Percentiles rank a stretch among this genome's conserved stretches.
phyloP scores from a whole-genome alignment of 2,113 vertebrate genomes.

The Polypterus bichir region DNA sequence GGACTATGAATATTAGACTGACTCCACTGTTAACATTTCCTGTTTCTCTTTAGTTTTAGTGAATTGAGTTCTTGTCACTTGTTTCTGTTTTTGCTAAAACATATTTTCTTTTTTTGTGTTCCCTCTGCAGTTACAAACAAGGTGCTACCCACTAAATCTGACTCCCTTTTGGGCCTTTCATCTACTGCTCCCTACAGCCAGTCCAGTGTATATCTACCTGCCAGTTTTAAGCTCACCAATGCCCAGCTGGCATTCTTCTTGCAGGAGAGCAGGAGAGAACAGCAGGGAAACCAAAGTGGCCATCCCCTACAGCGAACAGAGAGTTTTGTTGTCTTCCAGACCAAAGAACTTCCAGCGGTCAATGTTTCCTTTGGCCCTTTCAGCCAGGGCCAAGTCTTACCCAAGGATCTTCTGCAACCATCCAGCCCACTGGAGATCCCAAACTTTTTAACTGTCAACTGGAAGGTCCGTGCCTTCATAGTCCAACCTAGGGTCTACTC shows the following conservation, averaged over 20 bases:
- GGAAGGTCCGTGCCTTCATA: constrained; percentile 95
- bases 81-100: too few relatives aligned
- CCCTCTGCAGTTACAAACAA: constrained; percentile 53
- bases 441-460: constrained; percentile 80
- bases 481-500: constrained; percentile 73
- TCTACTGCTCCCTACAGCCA: constrained; percentile 37
- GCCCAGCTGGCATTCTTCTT: constrained; percentile 90
- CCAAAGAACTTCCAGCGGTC: constrained; percentile 82
- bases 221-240: constrained; percentile 87
- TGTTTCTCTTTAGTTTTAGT: too few relatives aligned
- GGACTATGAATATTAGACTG: too few relatives aligned
- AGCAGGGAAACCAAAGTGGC: constrained; percentile 30
- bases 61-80: too few relatives aligned
- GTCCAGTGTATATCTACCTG: constrained; percentile 57
- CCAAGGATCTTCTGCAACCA: constrained; percentile 84
- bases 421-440: constrained; percentile 83
- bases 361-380: constrained; percentile 85
- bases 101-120: constrained; percentile 22
- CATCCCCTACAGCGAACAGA: constrained; percentile 74
- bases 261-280: constrained; percentile 48
- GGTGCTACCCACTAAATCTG: constrained; percentile 57
- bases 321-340: constrained; percentile 94
- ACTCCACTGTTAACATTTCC: too few relatives aligned
- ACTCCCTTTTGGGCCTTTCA: constrained; percentile 42
- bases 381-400: constrained; percentile 70